Evolutionary conservation across 2,113 vertebrate species (phyloP).

Genomic region (Taurulus bubalis): DNA sequence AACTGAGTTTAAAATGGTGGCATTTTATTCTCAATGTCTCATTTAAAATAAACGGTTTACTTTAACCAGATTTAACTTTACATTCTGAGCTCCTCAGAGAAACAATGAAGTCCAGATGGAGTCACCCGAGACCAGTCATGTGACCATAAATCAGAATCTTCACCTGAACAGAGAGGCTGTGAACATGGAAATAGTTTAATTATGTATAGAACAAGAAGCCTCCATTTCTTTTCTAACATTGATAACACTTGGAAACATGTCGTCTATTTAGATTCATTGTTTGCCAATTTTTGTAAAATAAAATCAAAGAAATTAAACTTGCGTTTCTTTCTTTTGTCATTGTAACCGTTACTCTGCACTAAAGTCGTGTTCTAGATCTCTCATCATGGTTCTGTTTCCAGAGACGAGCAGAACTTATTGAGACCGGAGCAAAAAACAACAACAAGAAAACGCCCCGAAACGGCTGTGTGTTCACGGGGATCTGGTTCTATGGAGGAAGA

Average conservation of each 20-base stretch:
- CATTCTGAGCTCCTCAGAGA: not conserved
- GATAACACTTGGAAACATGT: not conserved
- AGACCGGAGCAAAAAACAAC: no score
- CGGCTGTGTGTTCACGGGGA: no score
- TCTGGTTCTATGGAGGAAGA: no score
- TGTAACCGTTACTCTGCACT: not conserved
- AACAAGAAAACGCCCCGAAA: no score
- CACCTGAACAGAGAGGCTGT: no score
- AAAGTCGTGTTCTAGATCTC: not conserved
- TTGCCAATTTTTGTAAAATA: not conserved
- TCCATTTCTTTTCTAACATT: no score
- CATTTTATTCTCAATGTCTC: not conserved
- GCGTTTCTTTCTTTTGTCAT: not conserved
- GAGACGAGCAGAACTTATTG: no score
- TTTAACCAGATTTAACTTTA: not conserved
- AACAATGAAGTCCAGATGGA: not conserved
- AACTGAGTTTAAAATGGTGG: no score
- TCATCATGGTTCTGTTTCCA: not conserved
- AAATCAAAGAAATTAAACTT: no score
- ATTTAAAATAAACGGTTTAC: not conserved
- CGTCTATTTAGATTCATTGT: not conserved
- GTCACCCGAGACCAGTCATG: no score
- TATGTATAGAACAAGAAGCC: no score
- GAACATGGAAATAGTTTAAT: no score
- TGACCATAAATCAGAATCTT: not conserved